Conservation (phyloP, 2,888 invertebrate genomes). For the Leucania comma region DNA sequence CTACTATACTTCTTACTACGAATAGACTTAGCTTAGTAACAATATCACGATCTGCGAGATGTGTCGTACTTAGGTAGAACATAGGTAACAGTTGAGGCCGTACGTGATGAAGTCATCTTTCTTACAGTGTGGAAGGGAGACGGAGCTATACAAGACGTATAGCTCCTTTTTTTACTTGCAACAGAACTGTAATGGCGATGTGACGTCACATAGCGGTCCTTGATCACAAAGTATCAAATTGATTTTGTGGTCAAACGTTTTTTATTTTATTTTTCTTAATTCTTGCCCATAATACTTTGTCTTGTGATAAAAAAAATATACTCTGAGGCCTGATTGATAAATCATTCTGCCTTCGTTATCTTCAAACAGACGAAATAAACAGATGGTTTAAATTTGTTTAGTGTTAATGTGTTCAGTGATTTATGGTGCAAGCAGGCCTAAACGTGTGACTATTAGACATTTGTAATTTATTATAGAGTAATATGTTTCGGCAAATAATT, state of each 20-base stretch:
- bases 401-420: neutral
- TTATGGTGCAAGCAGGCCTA: neutral
- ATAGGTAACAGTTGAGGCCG: neutral
- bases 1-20: neutral
- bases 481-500: constrained; percentile 4
- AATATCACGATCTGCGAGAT: neutral
- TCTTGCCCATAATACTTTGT: constrained; percentile 35
- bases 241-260: neutral
- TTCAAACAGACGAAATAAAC: neutral
- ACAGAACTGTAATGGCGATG: neutral
- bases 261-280: constrained; percentile 5
- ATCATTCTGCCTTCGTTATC: neutral
- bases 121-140: neutral
- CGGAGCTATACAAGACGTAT: neutral
- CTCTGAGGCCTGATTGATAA: no score
- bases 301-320: constrained; percentile 5
- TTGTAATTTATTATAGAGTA: neutral
- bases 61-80: neutral
- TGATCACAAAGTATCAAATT: neutral
- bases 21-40: neutral
- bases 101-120: neutral
- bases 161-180: neutral
- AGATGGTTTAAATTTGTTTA: neutral
- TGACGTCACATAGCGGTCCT: neutral
- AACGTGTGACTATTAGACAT: neutral